Conservation (phyloP, 2,797 vertebrate species). For the Fratercula arctica region DNA sequence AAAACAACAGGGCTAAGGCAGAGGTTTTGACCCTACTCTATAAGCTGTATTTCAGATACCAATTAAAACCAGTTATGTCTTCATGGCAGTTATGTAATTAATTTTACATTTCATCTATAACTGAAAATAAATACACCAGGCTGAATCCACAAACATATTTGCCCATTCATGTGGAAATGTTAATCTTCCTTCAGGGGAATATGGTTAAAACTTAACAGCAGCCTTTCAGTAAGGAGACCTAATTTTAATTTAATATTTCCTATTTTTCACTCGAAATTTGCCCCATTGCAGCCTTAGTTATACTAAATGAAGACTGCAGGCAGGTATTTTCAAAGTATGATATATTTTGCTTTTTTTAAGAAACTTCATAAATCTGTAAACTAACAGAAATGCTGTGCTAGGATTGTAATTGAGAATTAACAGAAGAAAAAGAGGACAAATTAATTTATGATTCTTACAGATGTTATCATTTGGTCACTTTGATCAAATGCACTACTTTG, state of each 20-base stretch:
- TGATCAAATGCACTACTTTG: not conserved
- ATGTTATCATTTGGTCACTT: not conserved
- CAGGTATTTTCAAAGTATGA: not conserved
- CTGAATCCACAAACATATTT: not conserved
- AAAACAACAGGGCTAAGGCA: not conserved
- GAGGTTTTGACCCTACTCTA: not conserved
- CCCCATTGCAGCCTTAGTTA: not conserved
- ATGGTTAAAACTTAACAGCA: not conserved
- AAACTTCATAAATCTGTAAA: not conserved
- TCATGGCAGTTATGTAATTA: not conserved
- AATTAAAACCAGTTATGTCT: not conserved
- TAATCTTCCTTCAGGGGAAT: not conserved
- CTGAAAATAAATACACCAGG: not conserved
- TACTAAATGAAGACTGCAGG: not conserved
- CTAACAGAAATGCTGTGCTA: not conserved
- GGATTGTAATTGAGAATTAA: not conserved
- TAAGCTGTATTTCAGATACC: not conserved
- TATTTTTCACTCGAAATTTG: not conserved
- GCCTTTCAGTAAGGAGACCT: not conserved
- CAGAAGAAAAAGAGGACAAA: not conserved
- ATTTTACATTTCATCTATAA: not conserved
- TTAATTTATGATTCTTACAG: not conserved
- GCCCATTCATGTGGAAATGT: not conserved
- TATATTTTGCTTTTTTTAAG: not conserved
- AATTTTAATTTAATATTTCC: not conserved